Base-by-base conservation (phyloP, 2,888 invertebrate species). In the Cephus runcator region DNA sequence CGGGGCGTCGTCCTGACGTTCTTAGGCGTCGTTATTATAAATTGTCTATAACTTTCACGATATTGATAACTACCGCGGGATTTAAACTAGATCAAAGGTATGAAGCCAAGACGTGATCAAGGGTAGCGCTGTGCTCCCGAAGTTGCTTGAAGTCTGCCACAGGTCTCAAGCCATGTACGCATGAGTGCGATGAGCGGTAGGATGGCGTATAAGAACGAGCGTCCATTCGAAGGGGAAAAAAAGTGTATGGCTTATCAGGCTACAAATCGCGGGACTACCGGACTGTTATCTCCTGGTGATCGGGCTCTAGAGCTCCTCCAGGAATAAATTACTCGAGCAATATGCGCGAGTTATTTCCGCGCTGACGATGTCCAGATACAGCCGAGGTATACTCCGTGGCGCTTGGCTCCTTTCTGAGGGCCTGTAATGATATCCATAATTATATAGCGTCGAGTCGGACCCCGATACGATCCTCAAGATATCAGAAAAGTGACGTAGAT, bases 341-440 rank as follows among this genome's bases (percentile, higher is more conserved):
- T 78, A 76, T 73, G 73, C 78, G 73, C 36, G 75, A 78, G 75
- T 78, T 78, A 76, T 78, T 78, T 78, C 76, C 78, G 76, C 73
- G 75, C 40, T 71, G 35, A 69, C 78, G 78, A 78, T 78, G 78
- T 78, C 78, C 78, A 75, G 31, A 71, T 71, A 71, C 71, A 71
- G 71, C 33, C 34, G 9, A 34, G 71, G 34, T 56, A 75, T 73
- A 75, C 34, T 56, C 31, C 34, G 40, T 73, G 71, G 71, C 71
- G 71, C 9, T 56, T 56, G 23, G 56, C 56, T 71, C 71, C 71
- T 31, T 71, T 71, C 33, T 56, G 77, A 69, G 40, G 75, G 69
- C 75, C 75, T 79, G 81, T 80, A 82, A 83, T 80, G 81, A 83
- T 83, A 83, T 82, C 82, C 82, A 40, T 82, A 82, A 85, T 85